phyloP scores from a whole-genome alignment of 2,113 vertebrate species.

The Guaruba guarouba region DNA sequence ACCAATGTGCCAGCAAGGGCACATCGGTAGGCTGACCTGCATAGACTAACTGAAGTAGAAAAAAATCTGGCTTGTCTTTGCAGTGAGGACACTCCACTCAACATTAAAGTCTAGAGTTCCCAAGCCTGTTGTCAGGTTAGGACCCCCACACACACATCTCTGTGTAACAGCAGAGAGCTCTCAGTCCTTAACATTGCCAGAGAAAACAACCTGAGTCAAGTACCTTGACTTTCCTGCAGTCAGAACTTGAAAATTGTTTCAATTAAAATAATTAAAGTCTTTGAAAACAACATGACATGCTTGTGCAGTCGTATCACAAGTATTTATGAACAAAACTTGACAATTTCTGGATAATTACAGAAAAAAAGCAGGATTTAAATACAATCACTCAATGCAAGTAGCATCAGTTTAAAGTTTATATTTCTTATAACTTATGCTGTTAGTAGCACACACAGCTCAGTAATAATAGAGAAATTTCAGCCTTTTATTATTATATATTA shows the following conservation, averaged over 20 bases:
- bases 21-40: background rate
- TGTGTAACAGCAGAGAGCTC: background rate
- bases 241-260: background rate
- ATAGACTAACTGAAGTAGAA: background rate
- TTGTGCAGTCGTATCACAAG: background rate
- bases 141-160: background rate
- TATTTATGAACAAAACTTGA: background rate
- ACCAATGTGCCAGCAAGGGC: accelerated
- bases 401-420: background rate
- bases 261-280: background rate
- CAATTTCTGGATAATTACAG: background rate
- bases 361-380: background rate
- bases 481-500: background rate
- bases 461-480: background rate
- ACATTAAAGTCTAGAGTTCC: background rate
- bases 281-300: background rate
- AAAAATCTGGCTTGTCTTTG: background rate
- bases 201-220: background rate
- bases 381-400: background rate
- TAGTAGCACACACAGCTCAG: background rate
- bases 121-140: background rate
- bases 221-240: background rate
- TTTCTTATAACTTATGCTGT: background rate
- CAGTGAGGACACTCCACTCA: background rate
- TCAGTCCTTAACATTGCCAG: background rate